Percentiles rank a stretch among this genome's conserved stretches.
phyloP scores from a whole-genome alignment of 2,888 invertebrate genomes.

The Ophioninae sp. region DNA sequence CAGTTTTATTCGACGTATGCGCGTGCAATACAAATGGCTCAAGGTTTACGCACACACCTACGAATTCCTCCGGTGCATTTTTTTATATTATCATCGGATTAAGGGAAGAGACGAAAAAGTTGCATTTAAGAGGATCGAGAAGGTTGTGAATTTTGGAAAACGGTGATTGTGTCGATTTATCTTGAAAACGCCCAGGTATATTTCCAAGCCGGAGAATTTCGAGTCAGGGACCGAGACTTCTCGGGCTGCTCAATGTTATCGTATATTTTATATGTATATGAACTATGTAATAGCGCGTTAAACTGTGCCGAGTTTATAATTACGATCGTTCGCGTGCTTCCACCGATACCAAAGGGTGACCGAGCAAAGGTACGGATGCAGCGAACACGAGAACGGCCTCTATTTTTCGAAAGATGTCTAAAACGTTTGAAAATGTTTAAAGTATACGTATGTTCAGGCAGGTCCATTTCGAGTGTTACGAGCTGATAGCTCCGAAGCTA shows the following conservation, averaged over 20 bases:
- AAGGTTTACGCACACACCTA: neutral
- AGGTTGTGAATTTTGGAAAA: neutral
- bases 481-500: neutral
- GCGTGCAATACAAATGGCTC: neutral
- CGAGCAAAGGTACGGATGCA: constrained; percentile 28
- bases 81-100: neutral
- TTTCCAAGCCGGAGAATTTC: constrained; percentile 15
- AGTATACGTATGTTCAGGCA: neutral
- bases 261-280: constrained; percentile 29
- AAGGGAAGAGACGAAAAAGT: neutral
- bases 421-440: constrained; percentile 12
- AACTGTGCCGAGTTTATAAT: constrained; percentile 22
- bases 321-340: constrained; percentile 52
- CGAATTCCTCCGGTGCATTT: neutral
- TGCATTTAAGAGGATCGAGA: neutral
- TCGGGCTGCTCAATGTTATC: constrained; percentile 28
- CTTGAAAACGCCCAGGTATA: neutral
- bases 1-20: neutral
- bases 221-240: neutral
- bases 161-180: neutral
- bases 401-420: constrained; percentile 54
- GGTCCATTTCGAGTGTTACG: neutral
- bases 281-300: constrained; percentile 40
- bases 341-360: constrained; percentile 61
- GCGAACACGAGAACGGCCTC: constrained; percentile 34